phyloP scores from a whole-genome alignment of 1,140 invertebrate species.

The Trialeurodes vaporariorum region DNA sequence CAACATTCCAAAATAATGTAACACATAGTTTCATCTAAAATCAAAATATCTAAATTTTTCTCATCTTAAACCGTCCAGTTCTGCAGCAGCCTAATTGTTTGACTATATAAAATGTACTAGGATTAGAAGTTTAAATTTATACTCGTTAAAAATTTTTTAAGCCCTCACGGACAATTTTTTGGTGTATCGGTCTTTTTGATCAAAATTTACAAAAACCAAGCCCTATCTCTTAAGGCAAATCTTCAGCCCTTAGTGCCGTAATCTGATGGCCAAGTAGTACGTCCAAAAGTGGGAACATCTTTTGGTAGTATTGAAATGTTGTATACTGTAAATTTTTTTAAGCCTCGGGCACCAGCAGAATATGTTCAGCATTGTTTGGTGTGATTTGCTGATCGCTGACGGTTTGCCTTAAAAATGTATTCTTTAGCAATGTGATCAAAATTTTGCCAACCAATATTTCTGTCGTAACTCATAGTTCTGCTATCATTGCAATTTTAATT shows the following conservation, averaged over 20 bases:
- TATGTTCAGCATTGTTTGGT: too few species aligned
- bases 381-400: not conserved
- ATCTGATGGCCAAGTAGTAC: not conserved
- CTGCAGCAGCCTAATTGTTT: not conserved
- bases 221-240: not conserved
- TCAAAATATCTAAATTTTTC: not conserved
- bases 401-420: not conserved
- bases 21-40: not conserved
- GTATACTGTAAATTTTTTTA: too few species aligned
- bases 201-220: not conserved
- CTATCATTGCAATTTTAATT: not conserved
- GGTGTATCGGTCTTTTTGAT: not conserved
- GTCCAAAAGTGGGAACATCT: not conserved
- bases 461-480: not conserved
- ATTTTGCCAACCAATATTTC: not conserved
- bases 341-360: too few species aligned
- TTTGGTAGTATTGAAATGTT: too few species aligned
- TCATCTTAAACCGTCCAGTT: not conserved
- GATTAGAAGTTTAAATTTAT: not conserved
- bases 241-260: not conserved
- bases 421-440: not conserved
- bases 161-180: not conserved
- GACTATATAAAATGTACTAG: not conserved
- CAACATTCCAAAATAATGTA: not conserved
- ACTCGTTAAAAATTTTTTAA: not conserved